phyloP scores from a whole-genome alignment of 2,888 invertebrate genomes.

The Kuschelorhynchus macadamiae region DNA sequence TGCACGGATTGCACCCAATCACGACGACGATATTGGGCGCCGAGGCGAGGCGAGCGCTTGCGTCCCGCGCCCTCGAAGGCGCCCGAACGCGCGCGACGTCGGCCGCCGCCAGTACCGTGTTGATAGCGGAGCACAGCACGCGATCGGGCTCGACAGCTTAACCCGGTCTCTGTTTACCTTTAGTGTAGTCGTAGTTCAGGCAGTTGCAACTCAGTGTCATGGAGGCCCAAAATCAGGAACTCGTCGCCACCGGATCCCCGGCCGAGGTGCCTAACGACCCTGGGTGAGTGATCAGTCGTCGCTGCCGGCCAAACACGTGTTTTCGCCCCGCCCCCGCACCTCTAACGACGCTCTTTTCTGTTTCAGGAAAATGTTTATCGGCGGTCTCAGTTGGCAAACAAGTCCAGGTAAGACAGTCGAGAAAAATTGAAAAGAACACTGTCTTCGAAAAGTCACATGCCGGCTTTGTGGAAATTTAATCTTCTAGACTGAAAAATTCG shows the following conservation, averaged over 20 bases:
- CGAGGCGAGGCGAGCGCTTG: slow-evolving; percentile 65
- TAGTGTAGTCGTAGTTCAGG: slow-evolving; percentile 73
- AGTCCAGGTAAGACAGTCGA: slow-evolving; percentile 88
- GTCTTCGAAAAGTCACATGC: neutral
- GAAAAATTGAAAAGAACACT: neutral
- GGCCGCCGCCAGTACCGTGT: slow-evolving; percentile 74
- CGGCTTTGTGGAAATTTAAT: neutral
- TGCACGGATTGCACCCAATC: slow-evolving; percentile 70
- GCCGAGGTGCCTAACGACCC: slow-evolving; percentile 96
- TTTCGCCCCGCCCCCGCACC: slow-evolving; percentile 51
- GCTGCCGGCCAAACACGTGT: slow-evolving; percentile 47
- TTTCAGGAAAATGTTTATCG: slow-evolving; percentile 99
- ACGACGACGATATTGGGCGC: slow-evolving; percentile 57
- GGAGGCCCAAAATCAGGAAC: slow-evolving; percentile 86
- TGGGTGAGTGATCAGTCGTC: slow-evolving; percentile 76
- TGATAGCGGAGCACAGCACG: slow-evolving; percentile 77
- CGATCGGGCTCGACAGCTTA: slow-evolving; percentile 75
- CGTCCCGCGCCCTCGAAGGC: slow-evolving; percentile 62
- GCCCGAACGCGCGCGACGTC: slow-evolving; percentile 56
- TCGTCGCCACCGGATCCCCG: slow-evolving; percentile 81
- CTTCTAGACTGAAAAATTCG: neutral
- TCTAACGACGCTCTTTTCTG: slow-evolving; percentile 62
- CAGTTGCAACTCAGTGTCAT: slow-evolving; percentile 66
- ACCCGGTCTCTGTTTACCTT: slow-evolving; percentile 70
- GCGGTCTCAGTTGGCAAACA: slow-evolving; percentile 99